A percentile compares a stretch with the other conserved stretches of the same genome.
Evolutionary conservation across 2,888 invertebrate species (phyloP).

Genomic region (Torymus aiolomorphi): DNA sequence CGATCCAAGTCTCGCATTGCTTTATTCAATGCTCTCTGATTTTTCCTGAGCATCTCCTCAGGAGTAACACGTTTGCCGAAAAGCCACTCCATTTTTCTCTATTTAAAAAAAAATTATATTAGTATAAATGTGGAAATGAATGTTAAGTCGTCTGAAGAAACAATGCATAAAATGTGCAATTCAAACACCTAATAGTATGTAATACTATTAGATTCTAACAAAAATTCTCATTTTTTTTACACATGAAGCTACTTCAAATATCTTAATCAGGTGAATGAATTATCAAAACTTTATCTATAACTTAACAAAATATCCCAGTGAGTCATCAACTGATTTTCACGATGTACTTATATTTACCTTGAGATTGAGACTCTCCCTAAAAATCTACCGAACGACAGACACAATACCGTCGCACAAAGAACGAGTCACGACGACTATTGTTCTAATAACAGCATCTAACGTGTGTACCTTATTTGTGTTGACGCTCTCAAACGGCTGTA

Average conservation of each 20-base stretch:
- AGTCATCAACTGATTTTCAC: conserved; percentile 38
- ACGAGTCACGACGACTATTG: background rate
- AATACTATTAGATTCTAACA: too few relatives aligned
- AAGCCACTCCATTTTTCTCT: conserved; percentile 88
- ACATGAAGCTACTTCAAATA: too few relatives aligned
- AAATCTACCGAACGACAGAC: background rate
- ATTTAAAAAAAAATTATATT: background rate
- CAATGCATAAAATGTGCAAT: background rate
- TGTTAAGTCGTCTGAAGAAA: conserved; percentile 1
- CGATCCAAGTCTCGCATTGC: conserved; percentile 98
- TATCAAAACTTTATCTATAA: conserved; percentile 34
- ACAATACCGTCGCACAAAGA: background rate
- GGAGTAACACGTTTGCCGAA: conserved; percentile 98
- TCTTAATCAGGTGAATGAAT: conserved; percentile 11
- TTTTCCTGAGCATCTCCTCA: conserved; percentile 98
- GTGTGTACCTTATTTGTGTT: conserved; percentile 22
- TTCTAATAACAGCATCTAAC: background rate
- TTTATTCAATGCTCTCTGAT: conserved; percentile 97
- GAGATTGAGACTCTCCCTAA: background rate
- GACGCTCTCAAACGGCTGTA: background rate
- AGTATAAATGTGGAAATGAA: background rate
- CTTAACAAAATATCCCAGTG: conserved; percentile 18
- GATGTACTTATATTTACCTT: conserved; percentile 1
- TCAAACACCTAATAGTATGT: too few relatives aligned
- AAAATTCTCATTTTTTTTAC: too few relatives aligned